phyloP scores from a whole-genome alignment of 1,140 invertebrate species.

The Brevipalpus yothersi region DNA sequence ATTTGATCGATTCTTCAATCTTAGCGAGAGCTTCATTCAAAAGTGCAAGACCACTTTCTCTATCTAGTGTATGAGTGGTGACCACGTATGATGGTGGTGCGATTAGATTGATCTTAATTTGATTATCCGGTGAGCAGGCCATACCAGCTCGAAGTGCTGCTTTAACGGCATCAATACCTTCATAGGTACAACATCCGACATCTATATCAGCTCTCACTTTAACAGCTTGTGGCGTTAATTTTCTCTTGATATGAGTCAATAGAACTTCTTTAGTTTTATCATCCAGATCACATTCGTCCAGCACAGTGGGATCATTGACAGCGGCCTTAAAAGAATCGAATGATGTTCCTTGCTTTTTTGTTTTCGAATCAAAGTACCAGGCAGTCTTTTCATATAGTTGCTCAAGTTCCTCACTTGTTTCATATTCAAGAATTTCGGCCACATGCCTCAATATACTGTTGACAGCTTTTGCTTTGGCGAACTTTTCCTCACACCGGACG shows the following conservation, averaged over 20 bases:
- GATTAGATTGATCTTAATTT: constrained; percentile 96
- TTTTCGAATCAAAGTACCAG: constrained; percentile 95
- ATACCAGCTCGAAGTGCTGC: constrained; percentile 70
- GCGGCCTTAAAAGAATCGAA: constrained; percentile 98
- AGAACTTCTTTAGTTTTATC: constrained; percentile 75
- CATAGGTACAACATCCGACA: constrained; percentile 83
- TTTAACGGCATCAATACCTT: constrained; percentile 97
- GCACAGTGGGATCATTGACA: constrained; percentile 73
- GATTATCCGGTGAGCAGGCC: constrained; percentile 67
- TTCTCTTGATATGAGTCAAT: constrained; percentile 77
- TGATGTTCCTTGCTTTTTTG: constrained; percentile 77
- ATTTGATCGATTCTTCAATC: constrained; percentile 57
- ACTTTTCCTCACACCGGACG: constrained; percentile 91
- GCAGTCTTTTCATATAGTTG: constrained; percentile 92
- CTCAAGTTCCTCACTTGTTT: constrained; percentile 71
- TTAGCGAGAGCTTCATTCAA: constrained; percentile 65
- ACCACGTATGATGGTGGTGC: constrained; percentile 95
- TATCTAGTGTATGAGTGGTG: constrained; percentile 90
- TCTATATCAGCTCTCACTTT: constrained; percentile 93
- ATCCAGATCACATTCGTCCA: constrained; percentile 88
- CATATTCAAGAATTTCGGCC: constrained; percentile 74
- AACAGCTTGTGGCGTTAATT: constrained; percentile 88
- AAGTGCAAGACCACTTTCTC: constrained; percentile 66
- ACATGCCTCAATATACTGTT: constrained; percentile 94
- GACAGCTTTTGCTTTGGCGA: constrained; percentile 93